phyloP scores from a whole-genome alignment of 2,113 vertebrate species.

The Campylomormyrus tamandua region DNA sequence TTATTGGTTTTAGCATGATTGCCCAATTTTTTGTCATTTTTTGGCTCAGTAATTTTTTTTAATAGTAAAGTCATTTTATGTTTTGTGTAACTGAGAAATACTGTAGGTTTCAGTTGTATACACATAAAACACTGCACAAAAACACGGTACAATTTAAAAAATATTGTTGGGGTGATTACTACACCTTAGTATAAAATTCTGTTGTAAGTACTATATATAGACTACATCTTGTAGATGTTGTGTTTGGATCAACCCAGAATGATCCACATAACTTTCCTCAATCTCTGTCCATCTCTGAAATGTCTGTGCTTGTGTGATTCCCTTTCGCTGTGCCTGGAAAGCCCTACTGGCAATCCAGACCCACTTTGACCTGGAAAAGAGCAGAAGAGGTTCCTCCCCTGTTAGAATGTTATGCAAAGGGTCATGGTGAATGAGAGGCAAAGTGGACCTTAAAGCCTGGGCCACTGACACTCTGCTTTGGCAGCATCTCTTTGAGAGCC shows the following conservation, averaged over 20 bases:
- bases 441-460: conserved; percentile 13
- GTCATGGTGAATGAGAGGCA: conserved; percentile 17
- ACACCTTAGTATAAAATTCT: not conserved
- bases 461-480: not conserved
- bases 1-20: conserved; percentile 22
- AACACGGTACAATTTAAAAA: not conserved
- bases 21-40: conserved; percentile 8
- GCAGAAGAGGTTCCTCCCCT: conserved; percentile 15
- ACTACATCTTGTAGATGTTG: not conserved
- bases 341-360: conserved; percentile 20
- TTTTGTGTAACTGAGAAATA: not conserved
- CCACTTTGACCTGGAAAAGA: conserved; percentile 24
- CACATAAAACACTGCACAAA: not conserved
- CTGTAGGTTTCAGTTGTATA: not conserved
- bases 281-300: not conserved
- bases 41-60: not conserved
- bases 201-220: not conserved
- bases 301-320: conserved; percentile 4
- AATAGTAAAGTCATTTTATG: not conserved
- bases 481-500: conserved; percentile 13
- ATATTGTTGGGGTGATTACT: not conserved
- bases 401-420: conserved; percentile 17
- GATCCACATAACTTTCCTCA: not conserved
- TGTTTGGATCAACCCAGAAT: not conserved
- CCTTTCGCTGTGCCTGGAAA: conserved; percentile 16